Evolutionary conservation across 2,888 invertebrate species (phyloP).

Genomic region (Unio delphinus): DNA sequence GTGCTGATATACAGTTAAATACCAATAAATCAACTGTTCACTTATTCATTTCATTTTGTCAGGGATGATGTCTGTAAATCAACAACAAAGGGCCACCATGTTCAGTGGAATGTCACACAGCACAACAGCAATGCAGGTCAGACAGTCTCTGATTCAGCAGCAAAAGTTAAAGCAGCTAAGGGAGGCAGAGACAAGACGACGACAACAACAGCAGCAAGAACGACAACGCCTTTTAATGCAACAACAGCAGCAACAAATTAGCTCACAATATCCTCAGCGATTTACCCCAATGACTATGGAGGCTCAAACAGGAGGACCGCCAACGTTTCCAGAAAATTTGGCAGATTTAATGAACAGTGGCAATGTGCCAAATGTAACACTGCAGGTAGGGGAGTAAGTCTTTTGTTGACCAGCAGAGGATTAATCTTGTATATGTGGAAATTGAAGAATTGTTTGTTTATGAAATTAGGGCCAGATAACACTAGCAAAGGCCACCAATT

Average conservation of each 20-base stretch:
- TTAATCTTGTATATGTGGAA: too few species aligned
- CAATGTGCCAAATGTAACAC: conserved; percentile 90
- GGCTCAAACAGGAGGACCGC: conserved; percentile 18
- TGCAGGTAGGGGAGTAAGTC: conserved; percentile 55
- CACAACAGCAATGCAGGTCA: conserved; percentile 53
- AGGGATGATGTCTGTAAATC: conserved; percentile 4
- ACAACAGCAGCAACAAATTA: conserved; percentile 41
- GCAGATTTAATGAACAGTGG: conserved; percentile 88
- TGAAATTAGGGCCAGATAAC: too few species aligned
- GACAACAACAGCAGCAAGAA: conserved; percentile 45
- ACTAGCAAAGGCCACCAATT: too few species aligned
- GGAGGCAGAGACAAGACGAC: conserved; percentile 50
- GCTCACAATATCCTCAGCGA: conserved; percentile 36
- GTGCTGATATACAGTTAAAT: too few species aligned
- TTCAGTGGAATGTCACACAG: conserved; percentile 36
- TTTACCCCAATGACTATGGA: conserved; percentile 38
- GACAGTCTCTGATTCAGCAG: conserved; percentile 66
- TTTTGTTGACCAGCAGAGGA: too few species aligned
- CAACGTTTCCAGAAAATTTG: conserved; percentile 77
- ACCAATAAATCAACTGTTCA: too few species aligned
- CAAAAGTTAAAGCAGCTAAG: conserved; percentile 70
- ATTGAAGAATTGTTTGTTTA: too few species aligned
- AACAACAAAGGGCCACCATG: conserved; percentile 29
- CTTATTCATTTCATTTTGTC: too few species aligned
- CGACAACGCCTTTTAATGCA: conserved; percentile 48